Evolutionary conservation across 2,888 invertebrate species (phyloP).

Genomic region (Ophraella communa): DNA sequence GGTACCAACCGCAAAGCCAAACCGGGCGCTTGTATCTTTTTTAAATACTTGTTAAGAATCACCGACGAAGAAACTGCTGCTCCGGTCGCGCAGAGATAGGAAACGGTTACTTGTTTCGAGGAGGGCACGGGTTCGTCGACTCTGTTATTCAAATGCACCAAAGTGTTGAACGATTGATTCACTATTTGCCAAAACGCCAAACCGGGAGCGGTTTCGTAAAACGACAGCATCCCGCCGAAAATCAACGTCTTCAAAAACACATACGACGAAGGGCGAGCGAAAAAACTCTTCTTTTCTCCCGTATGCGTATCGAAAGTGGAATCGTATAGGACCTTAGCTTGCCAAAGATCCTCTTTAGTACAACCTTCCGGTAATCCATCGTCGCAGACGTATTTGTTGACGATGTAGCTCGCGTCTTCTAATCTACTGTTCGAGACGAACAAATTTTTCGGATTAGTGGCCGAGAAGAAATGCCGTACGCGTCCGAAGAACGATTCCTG

Average conservation of each 20-base stretch:
- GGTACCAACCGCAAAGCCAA: constrained; percentile 4
- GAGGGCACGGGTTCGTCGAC: background rate
- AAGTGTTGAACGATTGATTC: background rate
- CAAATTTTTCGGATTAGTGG: constrained; percentile 10
- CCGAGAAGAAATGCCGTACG: constrained; percentile 7
- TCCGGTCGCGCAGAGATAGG: background rate
- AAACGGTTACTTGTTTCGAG: background rate
- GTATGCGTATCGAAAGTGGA: background rate
- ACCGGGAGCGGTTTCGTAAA: background rate
- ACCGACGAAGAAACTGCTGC: background rate
- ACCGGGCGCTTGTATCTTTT: background rate
- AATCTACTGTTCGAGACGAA: background rate
- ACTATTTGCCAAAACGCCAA: constrained; percentile 1
- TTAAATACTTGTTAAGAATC: background rate
- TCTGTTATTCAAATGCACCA: background rate
- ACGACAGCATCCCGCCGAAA: constrained; percentile 11
- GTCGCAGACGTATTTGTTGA: background rate
- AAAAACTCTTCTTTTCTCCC: background rate
- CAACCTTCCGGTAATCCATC: background rate
- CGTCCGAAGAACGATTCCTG: constrained; percentile 11
- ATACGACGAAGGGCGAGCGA: constrained; percentile 6
- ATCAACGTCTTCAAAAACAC: background rate
- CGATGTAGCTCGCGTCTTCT: background rate
- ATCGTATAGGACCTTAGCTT: constrained; percentile 1
- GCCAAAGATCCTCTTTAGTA: constrained; percentile 6